Evolutionary conservation across 30 jellyfish, hydroid and myxozoan genomes (phyloP), one percentile per base, ranked within the genome.

Genomic region (Hydra vulgaris): DNA sequence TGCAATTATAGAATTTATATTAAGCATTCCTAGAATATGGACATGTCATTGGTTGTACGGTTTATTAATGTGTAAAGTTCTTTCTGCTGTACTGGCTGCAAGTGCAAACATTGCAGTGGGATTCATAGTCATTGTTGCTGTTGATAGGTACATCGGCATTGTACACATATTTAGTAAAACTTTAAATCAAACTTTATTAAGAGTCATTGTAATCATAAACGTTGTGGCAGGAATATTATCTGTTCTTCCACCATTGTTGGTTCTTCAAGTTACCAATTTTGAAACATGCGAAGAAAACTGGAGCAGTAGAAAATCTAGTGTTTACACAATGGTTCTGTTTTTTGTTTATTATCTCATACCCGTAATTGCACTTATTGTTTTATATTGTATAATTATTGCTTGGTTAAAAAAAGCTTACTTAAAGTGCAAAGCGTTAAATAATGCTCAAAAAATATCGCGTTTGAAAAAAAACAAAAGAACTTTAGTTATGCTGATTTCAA

Each of bases 81-180:
- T 56, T 17, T n/a, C 18, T 15, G n/a, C 18, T n/a, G 17, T n/a
- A 17, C n/a, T 56, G 71, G 71, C 71, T n/a, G 71, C 71, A 17
- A 56, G 71, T 56, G 71, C 71, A 56, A 56, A 56, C n/a, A 56
- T 56, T 56, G 71, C 71, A 15, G 71, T 56, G 71, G 71, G 71
- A 56, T 56, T 56, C n/a, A 56, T 56, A 17, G 71, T 56, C 17
- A 56, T 56, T 15, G n/a, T 56, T 56, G 71, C 71, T 15, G n/a
- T 56, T 15, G 71, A 56, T 56, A 17, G 71, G n/a, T 56, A 56
- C n/a, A 17, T 56, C n/a, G 71, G 71, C n/a, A n/a, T 56, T 15
- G n/a, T 56, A 15, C n/a, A 56, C n/a, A 56, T 56, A n/a, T 56
- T 56, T 15, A 56, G 71, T 56, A n/a, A n/a, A 15, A 56, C n/a